Evolutionary conservation across 2,113 vertebrate species (phyloP), one percentile per base, ranked within the genome.

Genomic region (Prionailurus bengalensis): DNA sequence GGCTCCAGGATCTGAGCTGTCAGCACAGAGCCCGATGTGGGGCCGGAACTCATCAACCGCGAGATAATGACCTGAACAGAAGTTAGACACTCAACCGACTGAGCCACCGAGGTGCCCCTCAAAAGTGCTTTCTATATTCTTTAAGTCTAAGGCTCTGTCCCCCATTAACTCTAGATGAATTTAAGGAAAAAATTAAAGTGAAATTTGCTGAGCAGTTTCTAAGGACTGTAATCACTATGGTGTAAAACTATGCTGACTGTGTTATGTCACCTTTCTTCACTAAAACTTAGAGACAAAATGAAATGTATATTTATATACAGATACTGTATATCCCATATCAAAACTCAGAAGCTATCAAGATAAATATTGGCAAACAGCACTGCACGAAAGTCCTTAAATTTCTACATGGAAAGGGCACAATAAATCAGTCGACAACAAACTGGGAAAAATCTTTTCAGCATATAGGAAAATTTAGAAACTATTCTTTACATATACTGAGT

Each of bases 391-490:
- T 76, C 5, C 65, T 95, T 90, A 29, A 23, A 42, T 91, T 90
- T 71, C 61, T 78, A 45, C 8, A 71, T 2, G 3, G 39, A 86
- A 95, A 89, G 70, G 29, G 89, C 2, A 81, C 8, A 94, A 23
- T 86, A 87, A 91, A 70, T 4, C 19, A 89, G 55, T 89, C 39
- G 86, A 66, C 23, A 91, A 42, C 29, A 96, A 89, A 31, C 4
- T 2, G 21, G 39, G 90, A 89, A 66, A 79, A 96, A 45, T 74
- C 53, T 70, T 94, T 96, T 96, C 63, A 97, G 92, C 15, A 23
- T 13, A 31, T n/a, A 76, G 21, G 53, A 79, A 93, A 19, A 16
- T 2, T 82, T 58, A 5, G 2, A 88, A n/a, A 63, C n/a, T 27
- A 42, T 63, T 51, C 10, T 81, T 91, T 53, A 73, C 2, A 45